Percentiles rank a stretch among this genome's conserved stretches.
Conservation (phyloP, 2,113 vertebrate species). For the Forbesichthys papilliferus region DNA sequence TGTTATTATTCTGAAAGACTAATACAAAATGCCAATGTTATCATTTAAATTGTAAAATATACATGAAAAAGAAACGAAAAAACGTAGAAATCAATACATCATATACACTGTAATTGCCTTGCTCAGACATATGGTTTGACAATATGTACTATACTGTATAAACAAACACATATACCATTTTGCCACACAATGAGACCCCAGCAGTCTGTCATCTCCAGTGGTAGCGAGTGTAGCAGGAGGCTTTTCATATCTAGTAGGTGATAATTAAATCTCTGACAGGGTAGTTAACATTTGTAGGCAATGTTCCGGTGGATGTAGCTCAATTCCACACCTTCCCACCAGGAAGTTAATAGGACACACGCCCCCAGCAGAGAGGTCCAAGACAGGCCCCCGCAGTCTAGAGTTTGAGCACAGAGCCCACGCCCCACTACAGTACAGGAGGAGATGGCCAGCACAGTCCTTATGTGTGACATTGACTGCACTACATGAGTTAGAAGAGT, state of each 20-base stretch:
- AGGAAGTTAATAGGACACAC: slow-evolving; percentile 20
- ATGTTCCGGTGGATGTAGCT: slow-evolving; percentile 39
- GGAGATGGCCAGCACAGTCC: too few relatives aligned
- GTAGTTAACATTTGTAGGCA: slow-evolving; percentile 47
- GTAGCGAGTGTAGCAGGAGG: slow-evolving; percentile 26
- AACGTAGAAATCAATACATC: too few relatives aligned
- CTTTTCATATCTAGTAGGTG: slow-evolving; percentile 37
- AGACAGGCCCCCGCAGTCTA: neutral
- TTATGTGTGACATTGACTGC: too few relatives aligned
- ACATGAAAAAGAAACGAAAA: too few relatives aligned
- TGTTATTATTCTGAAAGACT: too few relatives aligned
- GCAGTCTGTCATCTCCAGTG: neutral
- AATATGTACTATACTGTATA: neutral
- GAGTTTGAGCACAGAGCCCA: neutral
- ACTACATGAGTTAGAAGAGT: too few relatives aligned
- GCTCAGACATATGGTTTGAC: neutral
- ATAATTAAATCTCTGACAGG: slow-evolving; percentile 54
- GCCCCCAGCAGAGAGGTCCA: slow-evolving; percentile 21
- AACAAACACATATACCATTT: slow-evolving; percentile 7
- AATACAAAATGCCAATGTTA: too few relatives aligned
- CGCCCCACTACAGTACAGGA: too few relatives aligned
- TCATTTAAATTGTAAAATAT: too few relatives aligned
- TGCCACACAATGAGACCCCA: neutral
- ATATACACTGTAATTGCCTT: neutral
- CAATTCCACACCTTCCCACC: slow-evolving; percentile 28